Evolutionary conservation across 2,113 vertebrate species (phyloP).

Genomic region (Ptyas mucosa): DNA sequence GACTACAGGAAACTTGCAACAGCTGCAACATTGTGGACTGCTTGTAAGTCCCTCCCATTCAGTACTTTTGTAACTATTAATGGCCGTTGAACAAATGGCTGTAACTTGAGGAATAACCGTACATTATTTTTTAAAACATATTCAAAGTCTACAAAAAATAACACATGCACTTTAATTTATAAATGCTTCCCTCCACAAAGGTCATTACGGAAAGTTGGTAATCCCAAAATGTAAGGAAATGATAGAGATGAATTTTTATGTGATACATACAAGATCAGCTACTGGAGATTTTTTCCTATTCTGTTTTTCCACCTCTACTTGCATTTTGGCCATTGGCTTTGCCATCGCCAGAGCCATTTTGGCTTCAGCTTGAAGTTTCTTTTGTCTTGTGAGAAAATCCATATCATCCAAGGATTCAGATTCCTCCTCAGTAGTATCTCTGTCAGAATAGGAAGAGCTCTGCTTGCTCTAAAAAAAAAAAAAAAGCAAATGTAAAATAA

Average conservation of each 20-base stretch:
- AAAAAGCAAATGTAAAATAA: neutral
- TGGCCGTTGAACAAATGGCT: neutral
- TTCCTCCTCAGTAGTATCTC: conserved; percentile 96
- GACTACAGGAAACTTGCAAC: neutral
- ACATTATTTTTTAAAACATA: neutral
- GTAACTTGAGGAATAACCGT: neutral
- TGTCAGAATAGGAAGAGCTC: conserved; percentile 97
- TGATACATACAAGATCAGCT: conserved; percentile 86
- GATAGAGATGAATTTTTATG: neutral
- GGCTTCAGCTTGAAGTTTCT: conserved; percentile 95
- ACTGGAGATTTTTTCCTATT: conserved; percentile 98
- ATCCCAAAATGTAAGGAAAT: neutral
- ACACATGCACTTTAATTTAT: neutral
- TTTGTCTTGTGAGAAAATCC: conserved; percentile 96
- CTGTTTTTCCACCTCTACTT: conserved; percentile 98
- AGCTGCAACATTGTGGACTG: neutral
- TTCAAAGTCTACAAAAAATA: neutral
- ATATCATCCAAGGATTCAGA: conserved; percentile 95
- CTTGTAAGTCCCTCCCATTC: neutral
- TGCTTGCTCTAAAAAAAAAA: conserved; percentile 86
- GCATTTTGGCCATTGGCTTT: conserved; percentile 99
- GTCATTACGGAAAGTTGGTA: neutral
- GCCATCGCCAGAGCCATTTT: conserved; percentile 98
- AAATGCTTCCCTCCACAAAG: neutral
- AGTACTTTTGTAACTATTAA: neutral